Percentiles rank a stretch among this genome's conserved stretches.
These are phyloP conservation scores for Muntiacus muntjak DNA, from an alignment of 2,113 vertebrate species.

Conservation along the genomic window DNA sequence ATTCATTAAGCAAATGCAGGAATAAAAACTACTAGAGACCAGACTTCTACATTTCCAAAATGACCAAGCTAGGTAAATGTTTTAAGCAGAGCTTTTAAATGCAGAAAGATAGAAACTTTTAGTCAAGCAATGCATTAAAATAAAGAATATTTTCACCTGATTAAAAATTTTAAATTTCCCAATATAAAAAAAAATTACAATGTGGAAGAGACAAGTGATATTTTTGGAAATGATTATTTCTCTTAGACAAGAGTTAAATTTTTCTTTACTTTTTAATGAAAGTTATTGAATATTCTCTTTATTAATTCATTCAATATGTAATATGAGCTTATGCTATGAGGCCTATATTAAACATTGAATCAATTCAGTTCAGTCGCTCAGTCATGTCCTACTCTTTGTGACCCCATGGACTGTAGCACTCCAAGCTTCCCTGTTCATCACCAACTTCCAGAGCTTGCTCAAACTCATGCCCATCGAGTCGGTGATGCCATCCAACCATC, in stretches of 20 bases:
- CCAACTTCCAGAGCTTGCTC: neutral
- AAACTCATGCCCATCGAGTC: neutral
- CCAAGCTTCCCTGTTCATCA: neutral
- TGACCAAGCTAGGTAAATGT: neutral
- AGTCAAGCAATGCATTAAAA: neutral
- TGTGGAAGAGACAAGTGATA: neutral
- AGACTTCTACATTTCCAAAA: neutral
- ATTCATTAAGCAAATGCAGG: neutral
- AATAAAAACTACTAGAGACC: neutral
- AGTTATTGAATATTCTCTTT: neutral
- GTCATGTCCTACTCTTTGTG: neutral
- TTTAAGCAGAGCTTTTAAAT: neutral
- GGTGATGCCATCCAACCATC: neutral
- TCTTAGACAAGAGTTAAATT: neutral
- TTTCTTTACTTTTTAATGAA: neutral
- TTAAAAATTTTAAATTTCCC: neutral
- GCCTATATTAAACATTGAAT: neutral
- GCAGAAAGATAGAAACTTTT: neutral
- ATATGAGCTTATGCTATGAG: neutral
- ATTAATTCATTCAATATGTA: neutral
- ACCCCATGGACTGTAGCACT: neutral
- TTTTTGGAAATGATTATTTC: conserved; percentile 40
- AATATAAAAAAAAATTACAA: neutral
- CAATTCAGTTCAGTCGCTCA: neutral
- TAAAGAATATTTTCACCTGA: neutral